phyloP scores from a whole-genome alignment of 2,113 vertebrate genomes.

The Theristicus caerulescens region DNA sequence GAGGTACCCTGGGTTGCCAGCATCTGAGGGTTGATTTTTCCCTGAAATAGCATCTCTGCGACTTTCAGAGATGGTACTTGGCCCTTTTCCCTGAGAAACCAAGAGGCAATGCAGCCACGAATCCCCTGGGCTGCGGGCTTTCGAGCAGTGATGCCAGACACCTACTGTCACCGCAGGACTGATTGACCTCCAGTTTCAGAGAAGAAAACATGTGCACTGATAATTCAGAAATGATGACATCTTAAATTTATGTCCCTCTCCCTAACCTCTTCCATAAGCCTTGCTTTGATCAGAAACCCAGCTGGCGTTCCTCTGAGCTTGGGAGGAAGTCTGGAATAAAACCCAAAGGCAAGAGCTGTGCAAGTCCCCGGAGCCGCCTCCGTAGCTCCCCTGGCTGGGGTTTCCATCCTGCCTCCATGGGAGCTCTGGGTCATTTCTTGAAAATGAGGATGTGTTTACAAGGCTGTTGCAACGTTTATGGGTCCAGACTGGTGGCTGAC shows the following conservation, averaged over 20 bases:
- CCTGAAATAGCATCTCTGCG: background rate
- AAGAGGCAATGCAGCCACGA: background rate
- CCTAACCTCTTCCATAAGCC: background rate
- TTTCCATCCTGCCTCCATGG: background rate
- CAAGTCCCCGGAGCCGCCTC: fast-evolving
- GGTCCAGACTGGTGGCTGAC: fast-evolving
- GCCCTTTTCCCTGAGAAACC: background rate
- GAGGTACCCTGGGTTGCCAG: background rate
- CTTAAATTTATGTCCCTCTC: background rate
- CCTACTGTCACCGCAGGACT: background rate
- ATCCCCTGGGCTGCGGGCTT: background rate
- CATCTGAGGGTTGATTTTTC: background rate
- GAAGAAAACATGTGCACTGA: background rate
- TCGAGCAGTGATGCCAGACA: background rate
- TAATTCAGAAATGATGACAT: background rate
- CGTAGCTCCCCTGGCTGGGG: fast-evolving
- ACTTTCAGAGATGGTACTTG: background rate
- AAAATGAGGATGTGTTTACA: background rate
- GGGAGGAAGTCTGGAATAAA: background rate
- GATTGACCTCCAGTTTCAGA: background rate
- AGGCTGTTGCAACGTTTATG: background rate
- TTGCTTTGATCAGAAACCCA: background rate
- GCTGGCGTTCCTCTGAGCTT: background rate
- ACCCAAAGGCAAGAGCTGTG: background rate
- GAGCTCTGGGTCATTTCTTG: background rate